These are phyloP conservation scores for Sinocyclocheilus rhinocerous DNA, from an alignment of 2,113 vertebrate species.

Conservation along the genomic window DNA sequence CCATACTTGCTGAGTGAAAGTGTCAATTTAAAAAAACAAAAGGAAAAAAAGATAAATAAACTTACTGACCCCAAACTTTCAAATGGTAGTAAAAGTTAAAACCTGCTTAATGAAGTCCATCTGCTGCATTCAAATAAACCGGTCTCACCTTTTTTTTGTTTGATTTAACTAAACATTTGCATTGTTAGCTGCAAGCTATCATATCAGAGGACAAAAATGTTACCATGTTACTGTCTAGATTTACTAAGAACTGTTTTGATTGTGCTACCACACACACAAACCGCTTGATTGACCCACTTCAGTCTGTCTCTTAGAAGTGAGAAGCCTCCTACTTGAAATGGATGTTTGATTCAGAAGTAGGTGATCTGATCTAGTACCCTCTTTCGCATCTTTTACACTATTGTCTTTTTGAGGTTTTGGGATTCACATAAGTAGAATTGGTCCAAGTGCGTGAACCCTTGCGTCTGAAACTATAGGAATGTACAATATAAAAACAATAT, in stretches of 20 bases:
- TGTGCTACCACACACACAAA: slow-evolving; percentile 2
- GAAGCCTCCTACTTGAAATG: slow-evolving; percentile 27
- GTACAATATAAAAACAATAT: neutral
- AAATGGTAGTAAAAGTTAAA: neutral
- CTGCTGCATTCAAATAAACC: neutral
- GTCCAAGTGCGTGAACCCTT: neutral
- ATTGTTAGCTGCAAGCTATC: neutral
- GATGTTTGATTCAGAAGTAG: slow-evolving; percentile 28
- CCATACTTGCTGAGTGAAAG: neutral
- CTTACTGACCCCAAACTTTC: neutral
- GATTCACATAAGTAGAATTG: neutral
- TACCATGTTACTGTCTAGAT: neutral
- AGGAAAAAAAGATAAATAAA: neutral
- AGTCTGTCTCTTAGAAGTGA: slow-evolving; percentile 51
- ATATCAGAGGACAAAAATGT: neutral
- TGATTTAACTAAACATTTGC: neutral
- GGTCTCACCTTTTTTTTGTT: neutral
- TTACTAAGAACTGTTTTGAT: slow-evolving; percentile 13
- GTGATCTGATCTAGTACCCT: slow-evolving; percentile 39
- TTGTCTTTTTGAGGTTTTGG: neutral
- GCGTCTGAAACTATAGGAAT: neutral
- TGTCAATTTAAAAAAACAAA: neutral
- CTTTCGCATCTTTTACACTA: neutral
- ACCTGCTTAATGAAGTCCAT: neutral
- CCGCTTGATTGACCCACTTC: slow-evolving; percentile 50